phyloP scores from a whole-genome alignment of 2,888 invertebrate genomes.

The Sialis fuliginosa region DNA sequence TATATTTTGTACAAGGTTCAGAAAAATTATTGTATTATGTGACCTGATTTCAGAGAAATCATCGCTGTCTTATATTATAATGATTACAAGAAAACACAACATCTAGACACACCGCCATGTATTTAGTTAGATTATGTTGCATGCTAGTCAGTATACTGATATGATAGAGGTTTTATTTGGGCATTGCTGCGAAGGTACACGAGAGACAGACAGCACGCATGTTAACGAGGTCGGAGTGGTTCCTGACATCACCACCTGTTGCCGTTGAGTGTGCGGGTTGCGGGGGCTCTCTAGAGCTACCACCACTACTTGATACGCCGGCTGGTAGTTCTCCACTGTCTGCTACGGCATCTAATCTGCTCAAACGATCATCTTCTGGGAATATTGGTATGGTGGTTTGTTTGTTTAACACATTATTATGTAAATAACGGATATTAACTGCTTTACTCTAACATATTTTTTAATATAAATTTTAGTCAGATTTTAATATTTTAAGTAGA shows the following conservation, averaged over 20 bases:
- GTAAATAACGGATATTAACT: neutral
- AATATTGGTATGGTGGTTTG: slow-evolving; percentile 29
- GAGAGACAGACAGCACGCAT: slow-evolving; percentile 92
- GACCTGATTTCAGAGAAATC: no score
- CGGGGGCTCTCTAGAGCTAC: slow-evolving; percentile 27
- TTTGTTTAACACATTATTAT: neutral
- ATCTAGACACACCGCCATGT: no score
- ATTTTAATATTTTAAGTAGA: no score
- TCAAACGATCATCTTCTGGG: slow-evolving; percentile 34
- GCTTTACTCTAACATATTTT: no score
- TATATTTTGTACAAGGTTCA: no score
- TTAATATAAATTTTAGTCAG: no score
- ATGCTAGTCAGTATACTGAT: no score
- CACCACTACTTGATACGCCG: slow-evolving; percentile 20
- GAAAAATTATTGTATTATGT: no score
- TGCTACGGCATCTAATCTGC: slow-evolving; percentile 16
- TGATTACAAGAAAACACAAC: no score
- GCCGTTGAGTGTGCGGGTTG: slow-evolving; percentile 30
- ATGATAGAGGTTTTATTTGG: no score
- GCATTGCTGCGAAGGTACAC: slow-evolving; percentile 51
- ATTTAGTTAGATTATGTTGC: no score
- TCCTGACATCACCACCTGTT: slow-evolving; percentile 47
- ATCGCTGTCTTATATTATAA: no score
- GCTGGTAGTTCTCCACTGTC: slow-evolving; percentile 24
- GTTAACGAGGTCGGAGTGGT: slow-evolving; percentile 96